phyloP scores from a whole-genome alignment of 2,888 invertebrate species.

The Antheraea yamamai region DNA sequence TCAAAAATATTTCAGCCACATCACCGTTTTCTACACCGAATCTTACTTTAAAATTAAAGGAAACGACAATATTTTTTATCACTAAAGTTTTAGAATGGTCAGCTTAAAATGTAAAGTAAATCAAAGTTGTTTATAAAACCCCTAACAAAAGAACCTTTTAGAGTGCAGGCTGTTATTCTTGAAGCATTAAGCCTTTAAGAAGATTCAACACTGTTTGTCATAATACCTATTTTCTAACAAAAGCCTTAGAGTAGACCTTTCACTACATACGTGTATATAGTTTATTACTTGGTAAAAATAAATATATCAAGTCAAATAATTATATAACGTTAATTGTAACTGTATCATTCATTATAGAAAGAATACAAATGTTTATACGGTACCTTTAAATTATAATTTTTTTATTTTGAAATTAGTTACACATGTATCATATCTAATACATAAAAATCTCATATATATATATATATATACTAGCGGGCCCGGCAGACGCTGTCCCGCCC shows the following conservation, averaged over 20 bases:
- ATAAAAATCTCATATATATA: no score
- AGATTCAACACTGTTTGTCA: background rate
- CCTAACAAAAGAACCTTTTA: slow-evolving; percentile 13
- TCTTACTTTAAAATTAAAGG: background rate
- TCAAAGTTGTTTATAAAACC: background rate
- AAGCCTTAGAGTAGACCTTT: background rate
- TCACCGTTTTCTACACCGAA: background rate
- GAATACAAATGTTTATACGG: no score
- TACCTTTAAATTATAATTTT: no score
- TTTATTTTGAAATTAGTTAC: no score
- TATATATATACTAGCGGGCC: no score
- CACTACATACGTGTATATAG: background rate
- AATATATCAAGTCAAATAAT: background rate
- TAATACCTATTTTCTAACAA: background rate
- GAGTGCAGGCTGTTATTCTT: slow-evolving; percentile 14
- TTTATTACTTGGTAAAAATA: background rate
- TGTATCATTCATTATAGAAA: no score
- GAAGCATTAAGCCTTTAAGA: background rate
- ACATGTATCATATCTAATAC: no score
- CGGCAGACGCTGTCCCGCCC: no score
- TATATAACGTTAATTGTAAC: background rate
- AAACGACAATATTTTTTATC: background rate
- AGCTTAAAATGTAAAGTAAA: background rate
- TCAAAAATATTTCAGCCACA: no score
- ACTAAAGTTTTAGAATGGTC: slow-evolving; percentile 3